A percentile compares a stretch with the other conserved stretches of the same genome.
Evolutionary conservation across 2,888 invertebrate species (phyloP).

Genomic region (Ptilodon capucinus): DNA sequence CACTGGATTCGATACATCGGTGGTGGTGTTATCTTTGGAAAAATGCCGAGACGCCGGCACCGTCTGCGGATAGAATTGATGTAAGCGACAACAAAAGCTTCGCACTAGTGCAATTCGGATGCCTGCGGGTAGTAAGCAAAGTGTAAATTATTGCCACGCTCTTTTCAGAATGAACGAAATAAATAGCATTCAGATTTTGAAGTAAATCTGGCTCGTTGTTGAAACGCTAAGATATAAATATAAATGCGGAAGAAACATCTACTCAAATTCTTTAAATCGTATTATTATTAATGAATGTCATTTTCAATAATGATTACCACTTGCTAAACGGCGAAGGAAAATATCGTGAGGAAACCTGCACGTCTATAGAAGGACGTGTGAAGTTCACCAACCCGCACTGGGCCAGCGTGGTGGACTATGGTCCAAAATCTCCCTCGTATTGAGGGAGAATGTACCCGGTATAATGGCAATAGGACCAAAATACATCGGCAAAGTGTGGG

Average conservation of each 20-base stretch:
- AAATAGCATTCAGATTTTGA: not conserved
- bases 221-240: not conserved
- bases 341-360: no score
- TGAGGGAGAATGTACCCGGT: no score
- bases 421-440: no score
- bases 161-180: not conserved
- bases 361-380: no score
- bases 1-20: constrained; percentile 23
- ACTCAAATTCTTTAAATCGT: not conserved
- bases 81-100: constrained; percentile 10
- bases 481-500: no score
- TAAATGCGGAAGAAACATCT: not conserved
- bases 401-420: no score
- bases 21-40: constrained; percentile 35
- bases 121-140: not conserved
- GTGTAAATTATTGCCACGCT: not conserved
- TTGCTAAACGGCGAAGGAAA: no score
- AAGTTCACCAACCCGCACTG: no score
- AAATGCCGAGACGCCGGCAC: constrained; percentile 32
- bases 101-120: constrained; percentile 17
- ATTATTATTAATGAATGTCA: no score
- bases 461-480: no score
- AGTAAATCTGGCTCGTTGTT: not conserved
- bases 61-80: constrained; percentile 11
- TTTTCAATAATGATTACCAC: no score